Percentiles rank a stretch among this genome's conserved stretches.
phyloP scores from a whole-genome alignment of 2,113 vertebrate species.

The Nycticorax nycticorax region DNA sequence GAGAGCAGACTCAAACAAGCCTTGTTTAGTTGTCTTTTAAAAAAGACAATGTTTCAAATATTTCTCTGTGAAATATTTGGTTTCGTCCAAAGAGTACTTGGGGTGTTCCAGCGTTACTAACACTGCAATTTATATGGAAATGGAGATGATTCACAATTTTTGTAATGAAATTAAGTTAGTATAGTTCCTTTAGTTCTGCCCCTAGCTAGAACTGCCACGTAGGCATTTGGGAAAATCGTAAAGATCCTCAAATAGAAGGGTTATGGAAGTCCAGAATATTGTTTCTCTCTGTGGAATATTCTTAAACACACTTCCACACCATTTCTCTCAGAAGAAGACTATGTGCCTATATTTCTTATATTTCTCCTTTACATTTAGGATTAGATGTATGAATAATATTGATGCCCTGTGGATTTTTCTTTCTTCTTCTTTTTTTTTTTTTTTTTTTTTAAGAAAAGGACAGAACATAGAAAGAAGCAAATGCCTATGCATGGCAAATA shows the following conservation, averaged over 20 bases:
- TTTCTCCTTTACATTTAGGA: neutral
- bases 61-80: neutral
- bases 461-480: neutral
- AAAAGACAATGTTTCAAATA: neutral
- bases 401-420: neutral
- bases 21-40: neutral
- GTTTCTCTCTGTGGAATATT: neutral
- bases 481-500: neutral
- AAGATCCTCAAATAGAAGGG: neutral
- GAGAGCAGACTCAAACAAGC: neutral
- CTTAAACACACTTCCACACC: neutral
- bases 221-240: neutral
- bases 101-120: neutral
- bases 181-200: neutral
- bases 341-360: neutral
- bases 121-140: neutral
- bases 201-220: neutral
- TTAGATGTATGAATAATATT: neutral
- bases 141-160: neutral
- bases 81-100: neutral
- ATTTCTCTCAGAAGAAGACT: neutral
- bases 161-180: neutral
- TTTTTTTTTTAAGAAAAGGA: neutral
- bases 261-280: neutral
- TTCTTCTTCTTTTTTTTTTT: neutral